These are phyloP conservation scores for Furnarius figulus DNA, from an alignment of 2,113 vertebrate genomes.

Conservation along the genomic window DNA sequence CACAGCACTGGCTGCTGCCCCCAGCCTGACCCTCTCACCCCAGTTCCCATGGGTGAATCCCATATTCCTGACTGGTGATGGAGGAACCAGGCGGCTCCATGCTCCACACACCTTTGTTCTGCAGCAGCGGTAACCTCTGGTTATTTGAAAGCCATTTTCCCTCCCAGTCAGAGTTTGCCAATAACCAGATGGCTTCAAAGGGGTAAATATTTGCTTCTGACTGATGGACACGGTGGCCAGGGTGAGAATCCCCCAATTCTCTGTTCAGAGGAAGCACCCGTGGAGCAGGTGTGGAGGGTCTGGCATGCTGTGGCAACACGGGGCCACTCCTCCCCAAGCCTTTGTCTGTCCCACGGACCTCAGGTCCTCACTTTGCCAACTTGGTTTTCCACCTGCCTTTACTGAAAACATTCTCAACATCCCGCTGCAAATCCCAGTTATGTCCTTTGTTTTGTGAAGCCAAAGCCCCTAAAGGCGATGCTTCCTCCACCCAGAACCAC, in stretches of 20 bases:
- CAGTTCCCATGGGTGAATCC: background rate
- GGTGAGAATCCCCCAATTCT: background rate
- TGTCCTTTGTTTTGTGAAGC: background rate
- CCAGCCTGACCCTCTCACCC: background rate
- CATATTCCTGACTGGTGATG: background rate
- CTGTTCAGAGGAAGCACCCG: background rate
- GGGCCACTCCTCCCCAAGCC: accelerated
- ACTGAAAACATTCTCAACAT: accelerated
- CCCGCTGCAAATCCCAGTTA: background rate
- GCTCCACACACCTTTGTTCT: background rate
- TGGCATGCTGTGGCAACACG: accelerated
- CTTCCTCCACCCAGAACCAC: background rate
- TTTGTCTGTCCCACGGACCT: accelerated
- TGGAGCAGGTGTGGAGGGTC: background rate
- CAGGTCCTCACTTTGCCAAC: background rate
- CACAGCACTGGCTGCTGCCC: background rate
- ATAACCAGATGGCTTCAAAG: background rate
- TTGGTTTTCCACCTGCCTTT: background rate
- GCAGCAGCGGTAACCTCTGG: background rate
- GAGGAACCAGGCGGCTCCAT: background rate
- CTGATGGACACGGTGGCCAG: background rate
- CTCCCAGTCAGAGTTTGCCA: background rate
- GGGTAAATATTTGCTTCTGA: background rate
- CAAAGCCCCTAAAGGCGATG: background rate
- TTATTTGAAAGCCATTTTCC: background rate